These are phyloP conservation scores for Myzus persicae DNA, from an alignment of 1,140 invertebrate species.

Conservation along the genomic window DNA sequence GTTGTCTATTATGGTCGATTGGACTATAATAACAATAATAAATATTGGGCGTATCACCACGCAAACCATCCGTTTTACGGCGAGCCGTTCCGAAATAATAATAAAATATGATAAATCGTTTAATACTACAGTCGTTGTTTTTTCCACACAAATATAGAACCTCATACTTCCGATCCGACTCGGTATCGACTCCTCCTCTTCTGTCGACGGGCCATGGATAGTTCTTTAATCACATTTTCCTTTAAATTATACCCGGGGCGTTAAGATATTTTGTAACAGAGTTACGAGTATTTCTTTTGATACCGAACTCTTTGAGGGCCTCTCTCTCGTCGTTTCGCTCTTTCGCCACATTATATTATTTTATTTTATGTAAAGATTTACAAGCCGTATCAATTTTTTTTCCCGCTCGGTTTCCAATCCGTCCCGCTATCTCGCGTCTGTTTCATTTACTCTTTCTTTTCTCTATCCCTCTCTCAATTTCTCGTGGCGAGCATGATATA, in stretches of 20 bases:
- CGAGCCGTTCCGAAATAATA: neutral
- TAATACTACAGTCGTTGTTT: no score
- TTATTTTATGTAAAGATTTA: neutral
- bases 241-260: neutral
- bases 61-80: neutral
- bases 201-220: neutral
- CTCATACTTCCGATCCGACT: neutral
- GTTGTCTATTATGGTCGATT: neutral
- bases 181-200: neutral
- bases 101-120: neutral
- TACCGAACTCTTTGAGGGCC: neutral
- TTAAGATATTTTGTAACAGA: neutral
- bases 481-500: neutral
- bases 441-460: neutral
- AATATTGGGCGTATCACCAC: neutral
- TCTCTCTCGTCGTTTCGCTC: neutral
- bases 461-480: neutral
- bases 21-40: neutral
- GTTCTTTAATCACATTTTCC: neutral
- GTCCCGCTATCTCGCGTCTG: neutral
- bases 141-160: neutral
- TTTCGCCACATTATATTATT: neutral
- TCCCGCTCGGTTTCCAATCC: neutral
- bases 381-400: neutral
- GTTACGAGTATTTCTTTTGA: neutral